Conservation (phyloP, 2,888 invertebrate species). For the Drosophila nr. perissopoda region DNA sequence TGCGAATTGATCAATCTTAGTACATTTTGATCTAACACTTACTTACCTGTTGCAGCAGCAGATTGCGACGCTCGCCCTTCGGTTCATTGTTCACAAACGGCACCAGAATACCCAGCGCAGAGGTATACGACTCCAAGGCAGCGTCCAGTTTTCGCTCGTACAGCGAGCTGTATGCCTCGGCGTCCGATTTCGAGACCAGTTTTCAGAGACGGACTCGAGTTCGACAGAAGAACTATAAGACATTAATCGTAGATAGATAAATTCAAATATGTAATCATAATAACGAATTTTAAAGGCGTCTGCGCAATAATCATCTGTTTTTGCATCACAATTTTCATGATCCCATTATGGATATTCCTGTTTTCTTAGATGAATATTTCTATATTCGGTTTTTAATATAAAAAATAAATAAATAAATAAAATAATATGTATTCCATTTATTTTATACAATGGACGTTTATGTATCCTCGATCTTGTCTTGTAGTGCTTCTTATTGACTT, state of each 20-base stretch:
- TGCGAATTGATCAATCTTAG: neutral
- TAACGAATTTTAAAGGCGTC: neutral
- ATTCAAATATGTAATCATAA: neutral
- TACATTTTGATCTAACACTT: neutral
- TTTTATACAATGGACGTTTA: neutral
- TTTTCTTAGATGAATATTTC: neutral
- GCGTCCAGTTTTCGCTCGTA: conserved; percentile 86
- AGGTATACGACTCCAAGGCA: conserved; percentile 87
- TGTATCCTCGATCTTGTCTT: neutral
- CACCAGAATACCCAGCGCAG: conserved; percentile 86
- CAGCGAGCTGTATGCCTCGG: conserved; percentile 86
- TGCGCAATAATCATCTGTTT: neutral
- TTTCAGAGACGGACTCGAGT: conserved; percentile 86
- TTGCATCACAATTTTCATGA: no score
- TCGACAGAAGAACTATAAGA: conserved; percentile 86
- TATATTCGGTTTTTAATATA: neutral
- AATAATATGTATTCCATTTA: neutral
- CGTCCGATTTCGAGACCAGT: conserved; percentile 88
- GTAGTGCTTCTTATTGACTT: neutral
- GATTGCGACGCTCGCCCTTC: conserved; percentile 86
- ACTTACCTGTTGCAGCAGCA: conserved; percentile 87
- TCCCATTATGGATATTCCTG: neutral
- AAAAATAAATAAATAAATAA: neutral
- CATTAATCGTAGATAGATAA: conserved; percentile 2
- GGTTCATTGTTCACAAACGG: conserved; percentile 87